Evolutionary conservation across 2,113 vertebrate genomes (phyloP).

Genomic region (Poeciliopsis turrubarensis): DNA sequence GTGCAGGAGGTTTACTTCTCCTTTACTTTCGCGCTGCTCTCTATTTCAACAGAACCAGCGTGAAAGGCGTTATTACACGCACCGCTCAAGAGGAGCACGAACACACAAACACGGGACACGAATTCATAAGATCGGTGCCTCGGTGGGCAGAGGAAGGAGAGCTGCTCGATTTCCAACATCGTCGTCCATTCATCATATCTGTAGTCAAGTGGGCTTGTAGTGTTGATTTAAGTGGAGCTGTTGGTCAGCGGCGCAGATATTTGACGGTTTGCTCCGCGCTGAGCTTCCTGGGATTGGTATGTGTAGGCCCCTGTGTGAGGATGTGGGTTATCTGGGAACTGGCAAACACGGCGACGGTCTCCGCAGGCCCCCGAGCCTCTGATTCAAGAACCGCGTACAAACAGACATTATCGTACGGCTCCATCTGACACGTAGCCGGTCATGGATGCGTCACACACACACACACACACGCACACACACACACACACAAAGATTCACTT

Average conservation of each 20-base stretch:
- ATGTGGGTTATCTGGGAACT: slow-evolving; percentile 67
- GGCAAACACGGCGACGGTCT: slow-evolving; percentile 62
- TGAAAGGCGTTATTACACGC: background rate
- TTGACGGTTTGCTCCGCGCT: slow-evolving; percentile 54
- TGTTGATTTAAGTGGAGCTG: slow-evolving; percentile 46
- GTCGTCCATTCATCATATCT: slow-evolving; percentile 26
- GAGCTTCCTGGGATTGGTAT: slow-evolving; percentile 52
- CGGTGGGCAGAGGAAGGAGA: slow-evolving; percentile 6
- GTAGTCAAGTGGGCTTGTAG: slow-evolving; percentile 18
- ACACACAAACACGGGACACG: background rate
- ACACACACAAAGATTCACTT: slow-evolving; percentile 68
- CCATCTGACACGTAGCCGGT: slow-evolving; percentile 53
- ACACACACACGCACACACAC: slow-evolving; percentile 20
- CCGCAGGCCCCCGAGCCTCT: slow-evolving; percentile 40
- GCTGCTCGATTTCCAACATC: slow-evolving; percentile 9
- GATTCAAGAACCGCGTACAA: slow-evolving; percentile 60
- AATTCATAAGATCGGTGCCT: background rate
- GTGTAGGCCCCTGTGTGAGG: slow-evolving; percentile 56
- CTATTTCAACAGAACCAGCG: background rate
- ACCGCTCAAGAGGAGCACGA: background rate
- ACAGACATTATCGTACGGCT: slow-evolving; percentile 62
- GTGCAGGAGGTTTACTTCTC: background rate
- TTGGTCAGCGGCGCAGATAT: slow-evolving; percentile 38
- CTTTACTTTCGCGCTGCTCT: background rate
- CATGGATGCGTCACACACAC: slow-evolving; percentile 31